These are phyloP conservation scores for Eumacrocentrus americanus DNA, from an alignment of 2,888 invertebrate genomes.

Conservation along the genomic window DNA sequence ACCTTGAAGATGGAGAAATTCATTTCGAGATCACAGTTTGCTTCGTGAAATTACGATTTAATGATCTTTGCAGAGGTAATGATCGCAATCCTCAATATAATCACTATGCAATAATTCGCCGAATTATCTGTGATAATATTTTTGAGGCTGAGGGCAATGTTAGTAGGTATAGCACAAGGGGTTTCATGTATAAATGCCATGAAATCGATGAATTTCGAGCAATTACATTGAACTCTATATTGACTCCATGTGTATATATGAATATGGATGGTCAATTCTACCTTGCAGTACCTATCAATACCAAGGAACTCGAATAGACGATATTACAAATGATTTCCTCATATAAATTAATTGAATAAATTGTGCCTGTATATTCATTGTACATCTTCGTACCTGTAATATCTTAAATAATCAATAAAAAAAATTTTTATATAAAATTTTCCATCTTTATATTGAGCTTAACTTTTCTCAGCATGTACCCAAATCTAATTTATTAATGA, in stretches of 20 bases:
- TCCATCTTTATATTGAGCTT: too few relatives aligned
- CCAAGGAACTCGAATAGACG: not conserved
- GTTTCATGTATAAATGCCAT: constrained; percentile 22
- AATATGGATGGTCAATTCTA: not conserved
- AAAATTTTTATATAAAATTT: too few relatives aligned
- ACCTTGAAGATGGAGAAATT: not conserved
- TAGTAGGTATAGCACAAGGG: not conserved
- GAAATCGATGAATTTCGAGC: constrained; percentile 13
- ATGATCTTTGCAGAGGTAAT: not conserved
- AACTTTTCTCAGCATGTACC: too few relatives aligned
- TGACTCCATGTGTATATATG: not conserved
- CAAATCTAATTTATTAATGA: too few relatives aligned
- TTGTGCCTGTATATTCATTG: too few relatives aligned
- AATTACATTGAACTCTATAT: not conserved
- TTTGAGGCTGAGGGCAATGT: not conserved
- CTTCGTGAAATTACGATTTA: not conserved
- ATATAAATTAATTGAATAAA: too few relatives aligned
- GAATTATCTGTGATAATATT: not conserved
- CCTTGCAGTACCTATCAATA: not conserved
- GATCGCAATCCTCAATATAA: too few relatives aligned
- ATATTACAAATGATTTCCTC: too few relatives aligned
- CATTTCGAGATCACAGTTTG: not conserved
- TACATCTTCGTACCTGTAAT: too few relatives aligned
- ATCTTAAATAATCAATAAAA: too few relatives aligned
- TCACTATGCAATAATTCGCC: not conserved